Evolutionary conservation across 2,797 vertebrate species (phyloP), one percentile per base, ranked within the genome.

Genomic region (Pagetopsis macropterus): DNA sequence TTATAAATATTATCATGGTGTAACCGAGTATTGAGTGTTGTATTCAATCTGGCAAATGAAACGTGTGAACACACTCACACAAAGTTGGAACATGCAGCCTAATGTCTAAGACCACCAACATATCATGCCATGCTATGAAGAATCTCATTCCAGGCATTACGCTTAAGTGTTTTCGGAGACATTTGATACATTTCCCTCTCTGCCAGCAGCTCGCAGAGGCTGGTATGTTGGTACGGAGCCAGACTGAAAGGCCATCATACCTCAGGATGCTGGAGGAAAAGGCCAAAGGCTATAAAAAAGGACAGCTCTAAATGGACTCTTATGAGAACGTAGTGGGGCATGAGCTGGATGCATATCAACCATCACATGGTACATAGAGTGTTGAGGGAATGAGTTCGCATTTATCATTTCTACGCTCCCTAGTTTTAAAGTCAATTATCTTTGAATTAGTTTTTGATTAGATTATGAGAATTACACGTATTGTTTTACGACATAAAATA

Each of bases 231-330:
- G 40, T 46, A 45, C 37, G 2, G 21, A 56, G 70, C 67, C 68
- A 58, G 14, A 43, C 70, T 48, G 23, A 84, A 85, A 82, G 83
- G 81, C 61, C 72, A 80, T 13, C 55, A 69, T 72, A 65, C 61
- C 59, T 59, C 70, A 63, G 67, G 41, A 55, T 44, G 51, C 69
- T n/a, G 0, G 3, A 65, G 51, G 44, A 76, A 84, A 81, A 80
- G 73, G 83, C 57, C 73, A 79, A 40, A 45, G 54, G 70, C 70
- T 52, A 74, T 80, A 73, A 80, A 79, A 72, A 45, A 63, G 68
- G 17, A 46, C 23, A n/a, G 31, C 50, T 37, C 21, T 23, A 11
- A 44, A 57, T 2, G 17, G 16, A n/a, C 48, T 49, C 7, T 52
- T 11, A 5, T 1, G 43, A 52, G 16, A 41, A 37, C 33, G 2